phyloP scores from a whole-genome alignment of 2,888 invertebrate genomes.

The Netelia inedita region DNA sequence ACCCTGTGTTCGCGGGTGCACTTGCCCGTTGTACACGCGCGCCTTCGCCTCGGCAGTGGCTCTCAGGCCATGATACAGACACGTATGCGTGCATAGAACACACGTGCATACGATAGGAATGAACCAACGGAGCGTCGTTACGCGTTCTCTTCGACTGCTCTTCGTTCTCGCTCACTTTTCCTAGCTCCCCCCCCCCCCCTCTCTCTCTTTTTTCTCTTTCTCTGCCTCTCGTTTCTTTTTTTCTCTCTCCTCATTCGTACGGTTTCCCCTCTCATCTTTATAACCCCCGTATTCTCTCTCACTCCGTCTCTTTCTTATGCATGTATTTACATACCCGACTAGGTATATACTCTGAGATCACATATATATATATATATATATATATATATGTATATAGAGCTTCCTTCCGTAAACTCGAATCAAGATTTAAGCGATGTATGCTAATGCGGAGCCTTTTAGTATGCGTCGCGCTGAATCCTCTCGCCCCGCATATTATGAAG shows the following conservation, averaged over 20 bases:
- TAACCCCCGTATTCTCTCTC: not conserved
- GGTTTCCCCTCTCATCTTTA: constrained; percentile 25
- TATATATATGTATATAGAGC: constrained; percentile 9
- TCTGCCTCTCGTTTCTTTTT: constrained; percentile 10
- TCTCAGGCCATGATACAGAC: constrained; percentile 73
- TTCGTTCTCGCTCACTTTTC: not conserved
- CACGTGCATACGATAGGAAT: not conserved
- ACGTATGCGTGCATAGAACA: not conserved
- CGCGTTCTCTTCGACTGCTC: constrained; percentile 11
- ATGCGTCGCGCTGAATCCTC: constrained; percentile 73
- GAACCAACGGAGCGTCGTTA: not conserved
- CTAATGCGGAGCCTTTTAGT: constrained; percentile 77
- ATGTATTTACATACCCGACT: not conserved
- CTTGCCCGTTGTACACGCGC: constrained; percentile 79
- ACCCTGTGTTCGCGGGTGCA: constrained; percentile 73
- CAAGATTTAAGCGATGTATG: constrained; percentile 79
- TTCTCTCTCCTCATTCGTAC: constrained; percentile 44
- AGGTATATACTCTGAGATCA: not conserved
- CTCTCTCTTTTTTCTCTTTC: not conserved
- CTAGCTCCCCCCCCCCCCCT: constrained; percentile 8
- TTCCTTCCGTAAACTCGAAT: constrained; percentile 74
- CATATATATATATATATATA: not conserved
- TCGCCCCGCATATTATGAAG: constrained; percentile 75
- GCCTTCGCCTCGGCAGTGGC: constrained; percentile 76
- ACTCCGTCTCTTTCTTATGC: constrained; percentile 2